Percentiles rank a stretch among this genome's conserved stretches.
Conservation (phyloP, 2,113 vertebrate genomes). For the Paramormyrops kingsleyae region DNA sequence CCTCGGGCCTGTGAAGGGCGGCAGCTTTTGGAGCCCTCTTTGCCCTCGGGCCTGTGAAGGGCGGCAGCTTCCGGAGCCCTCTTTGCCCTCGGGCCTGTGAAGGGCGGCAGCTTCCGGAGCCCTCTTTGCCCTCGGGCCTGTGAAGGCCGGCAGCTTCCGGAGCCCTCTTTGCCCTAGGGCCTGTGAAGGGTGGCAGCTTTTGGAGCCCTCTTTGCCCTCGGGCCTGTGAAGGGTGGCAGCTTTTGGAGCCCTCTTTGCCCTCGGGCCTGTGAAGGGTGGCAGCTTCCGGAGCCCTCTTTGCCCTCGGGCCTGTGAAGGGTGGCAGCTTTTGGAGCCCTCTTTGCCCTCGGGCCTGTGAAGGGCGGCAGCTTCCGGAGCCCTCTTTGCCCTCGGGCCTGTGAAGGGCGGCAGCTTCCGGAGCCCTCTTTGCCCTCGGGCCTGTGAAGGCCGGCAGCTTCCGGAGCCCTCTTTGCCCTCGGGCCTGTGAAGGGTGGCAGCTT, state of each 20-base stretch:
- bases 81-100: not conserved
- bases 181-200: not conserved
- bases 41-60: not conserved
- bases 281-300: too few species aligned
- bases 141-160: too few species aligned
- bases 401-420: not conserved
- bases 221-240: not conserved
- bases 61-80: not conserved
- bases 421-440: not conserved
- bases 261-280: not conserved
- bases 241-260: not conserved
- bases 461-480: not conserved
- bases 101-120: not conserved
- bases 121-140: too few species aligned
- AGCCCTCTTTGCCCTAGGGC: not conserved
- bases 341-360: not conserved
- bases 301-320: too few species aligned
- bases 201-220: not conserved
- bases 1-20: not conserved
- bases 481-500: too few species aligned
- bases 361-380: not conserved
- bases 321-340: too few species aligned
- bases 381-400: not conserved
- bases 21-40: not conserved
- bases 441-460: not conserved